These are phyloP conservation scores for Heteronetta atricapilla DNA, from an alignment of 2,113 vertebrate species.

Conservation along the genomic window DNA sequence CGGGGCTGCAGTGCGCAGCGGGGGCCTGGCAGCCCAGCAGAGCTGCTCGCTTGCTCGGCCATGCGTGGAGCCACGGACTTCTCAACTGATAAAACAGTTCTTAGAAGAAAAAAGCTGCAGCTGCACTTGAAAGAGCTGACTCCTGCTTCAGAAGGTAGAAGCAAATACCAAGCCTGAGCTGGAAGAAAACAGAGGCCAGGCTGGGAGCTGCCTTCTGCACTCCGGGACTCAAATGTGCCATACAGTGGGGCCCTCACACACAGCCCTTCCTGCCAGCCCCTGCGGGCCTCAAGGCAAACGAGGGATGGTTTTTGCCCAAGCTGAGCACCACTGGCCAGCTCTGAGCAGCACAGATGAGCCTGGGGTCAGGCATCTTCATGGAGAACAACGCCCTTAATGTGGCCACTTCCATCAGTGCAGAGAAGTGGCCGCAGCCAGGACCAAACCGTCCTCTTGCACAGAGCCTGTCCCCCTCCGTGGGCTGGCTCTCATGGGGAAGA, in stretches of 20 bases:
- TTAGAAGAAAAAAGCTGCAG: not conserved
- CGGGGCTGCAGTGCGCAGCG: too few species aligned
- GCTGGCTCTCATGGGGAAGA: rapidly evolving
- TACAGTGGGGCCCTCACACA: not conserved
- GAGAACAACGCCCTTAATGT: not conserved
- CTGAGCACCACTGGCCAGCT: not conserved
- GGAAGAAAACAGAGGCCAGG: not conserved
- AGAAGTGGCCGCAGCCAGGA: rapidly evolving
- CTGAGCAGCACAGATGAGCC: rapidly evolving
- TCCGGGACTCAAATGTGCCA: not conserved
- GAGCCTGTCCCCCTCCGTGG: rapidly evolving
- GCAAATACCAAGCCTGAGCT: not conserved
- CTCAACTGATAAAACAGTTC: not conserved
- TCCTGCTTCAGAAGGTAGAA: not conserved
- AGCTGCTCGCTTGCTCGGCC: too few species aligned
- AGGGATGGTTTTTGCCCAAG: rapidly evolving
- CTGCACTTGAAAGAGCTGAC: not conserved
- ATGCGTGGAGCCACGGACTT: not conserved
- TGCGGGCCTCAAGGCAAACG: rapidly evolving
- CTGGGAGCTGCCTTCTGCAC: not conserved
- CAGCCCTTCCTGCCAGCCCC: not conserved
- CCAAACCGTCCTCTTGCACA: rapidly evolving
- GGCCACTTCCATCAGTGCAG: not conserved
- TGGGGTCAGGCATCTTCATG: not conserved
- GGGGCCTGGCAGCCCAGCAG: too few species aligned